Evolutionary conservation across 2,797 vertebrate species (phyloP).

Genomic region (Stomatorhinus walkeri): DNA sequence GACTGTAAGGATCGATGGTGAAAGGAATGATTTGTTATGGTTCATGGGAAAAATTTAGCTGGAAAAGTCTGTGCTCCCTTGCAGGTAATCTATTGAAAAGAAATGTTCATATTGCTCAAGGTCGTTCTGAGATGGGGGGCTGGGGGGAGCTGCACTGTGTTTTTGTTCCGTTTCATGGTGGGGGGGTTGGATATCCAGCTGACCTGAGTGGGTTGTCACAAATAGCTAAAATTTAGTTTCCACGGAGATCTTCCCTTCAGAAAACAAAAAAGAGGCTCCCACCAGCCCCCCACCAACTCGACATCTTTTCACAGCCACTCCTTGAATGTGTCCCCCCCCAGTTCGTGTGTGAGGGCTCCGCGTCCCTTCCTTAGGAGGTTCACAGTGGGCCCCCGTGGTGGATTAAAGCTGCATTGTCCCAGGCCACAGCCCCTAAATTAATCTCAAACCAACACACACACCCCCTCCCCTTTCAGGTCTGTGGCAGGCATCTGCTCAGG

Average conservation of each 20-base stretch:
- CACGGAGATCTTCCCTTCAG: conserved; percentile 29
- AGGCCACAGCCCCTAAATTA: conserved; percentile 37
- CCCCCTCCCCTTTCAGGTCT: not conserved
- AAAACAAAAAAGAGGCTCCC: not conserved
- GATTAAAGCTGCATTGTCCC: conserved; percentile 37
- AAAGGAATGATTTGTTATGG: conserved; percentile 5
- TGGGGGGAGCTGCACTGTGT: not conserved
- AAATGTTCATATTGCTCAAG: not conserved
- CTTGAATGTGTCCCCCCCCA: conserved; percentile 21
- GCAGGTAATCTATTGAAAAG: not conserved
- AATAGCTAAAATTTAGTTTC: conserved; percentile 40
- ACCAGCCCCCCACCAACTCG: not conserved
- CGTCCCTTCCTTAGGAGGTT: not conserved
- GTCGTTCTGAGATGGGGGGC: not conserved
- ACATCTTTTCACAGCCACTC: not conserved
- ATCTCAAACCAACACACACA: conserved; percentile 29
- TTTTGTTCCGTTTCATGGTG: not conserved
- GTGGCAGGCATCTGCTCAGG: conserved; percentile 23
- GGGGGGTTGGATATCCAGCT: not conserved
- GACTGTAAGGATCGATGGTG: not conserved
- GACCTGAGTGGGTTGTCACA: conserved; percentile 30
- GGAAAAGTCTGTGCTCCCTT: not conserved
- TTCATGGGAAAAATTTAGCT: not conserved
- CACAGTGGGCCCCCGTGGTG: not conserved
- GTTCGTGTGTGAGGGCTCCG: not conserved